phyloP scores from a whole-genome alignment of 1,140 invertebrate species.

The Cyclina sinensis region DNA sequence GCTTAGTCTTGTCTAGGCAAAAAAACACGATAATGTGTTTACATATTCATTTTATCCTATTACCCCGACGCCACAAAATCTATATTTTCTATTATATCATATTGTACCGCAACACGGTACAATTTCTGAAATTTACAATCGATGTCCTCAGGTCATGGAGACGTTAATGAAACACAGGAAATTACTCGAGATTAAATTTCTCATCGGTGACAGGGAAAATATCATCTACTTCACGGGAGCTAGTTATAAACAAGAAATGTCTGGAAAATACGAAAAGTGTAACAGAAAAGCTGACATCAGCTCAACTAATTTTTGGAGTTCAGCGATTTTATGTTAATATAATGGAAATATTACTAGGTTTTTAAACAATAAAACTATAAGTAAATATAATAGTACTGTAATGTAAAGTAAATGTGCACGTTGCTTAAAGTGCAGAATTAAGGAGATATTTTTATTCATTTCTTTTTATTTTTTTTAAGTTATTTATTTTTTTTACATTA shows the following conservation, averaged over 20 bases:
- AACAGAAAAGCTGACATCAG: too few species aligned
- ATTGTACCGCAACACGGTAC: not conserved
- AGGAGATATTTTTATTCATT: too few species aligned
- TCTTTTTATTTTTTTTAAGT: too few species aligned
- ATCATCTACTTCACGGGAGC: not conserved
- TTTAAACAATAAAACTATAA: too few species aligned
- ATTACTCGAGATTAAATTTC: conserved; percentile 50
- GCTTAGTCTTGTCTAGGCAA: not conserved
- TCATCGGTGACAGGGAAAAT: not conserved
- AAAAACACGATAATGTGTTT: not conserved
- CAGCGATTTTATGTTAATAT: too few species aligned
- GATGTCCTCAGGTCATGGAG: conserved; percentile 29
- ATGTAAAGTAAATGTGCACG: too few species aligned
- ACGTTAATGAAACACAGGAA: conserved; percentile 54
- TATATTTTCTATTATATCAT: conserved; percentile 39
- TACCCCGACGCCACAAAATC: conserved; percentile 3
- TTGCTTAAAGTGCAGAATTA: too few species aligned
- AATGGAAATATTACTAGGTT: too few species aligned
- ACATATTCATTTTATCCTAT: not conserved
- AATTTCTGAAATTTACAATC: not conserved
- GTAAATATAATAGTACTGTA: too few species aligned
- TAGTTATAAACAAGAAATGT: not conserved
- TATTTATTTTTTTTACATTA: too few species aligned
- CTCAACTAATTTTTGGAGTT: too few species aligned
- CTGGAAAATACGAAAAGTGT: not conserved